Evolutionary conservation across 2,113 vertebrate species (phyloP), one percentile per base, ranked within the genome.

Genomic region (Condylura cristata): DNA sequence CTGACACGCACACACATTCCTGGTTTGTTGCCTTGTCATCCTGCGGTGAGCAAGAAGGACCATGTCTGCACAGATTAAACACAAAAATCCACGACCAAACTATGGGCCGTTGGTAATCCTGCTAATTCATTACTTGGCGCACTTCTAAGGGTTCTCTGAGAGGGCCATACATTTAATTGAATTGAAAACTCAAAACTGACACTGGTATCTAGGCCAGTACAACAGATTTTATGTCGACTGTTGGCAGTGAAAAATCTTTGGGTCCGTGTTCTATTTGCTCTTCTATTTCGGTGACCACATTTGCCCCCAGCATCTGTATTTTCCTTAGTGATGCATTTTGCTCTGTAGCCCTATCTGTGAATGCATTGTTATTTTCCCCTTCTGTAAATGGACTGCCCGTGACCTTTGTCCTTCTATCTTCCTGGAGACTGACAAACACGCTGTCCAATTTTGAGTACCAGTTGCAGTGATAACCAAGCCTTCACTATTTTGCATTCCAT

Each of bases 61-160:
- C 11, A 8, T 4, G 3, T 39, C 32, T 53, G 14, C 12, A 6
- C 17, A 3, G 13, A 6, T 0, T 37, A 2, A 34, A 30, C 44
- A 26, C 34, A 4, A n/a, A n/a, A 32, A 30, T 20, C 30, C 18
- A 60, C 6, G 12, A 8, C 11, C 51, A 39, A 17, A 56, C 8
- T 34, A 6, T 26, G 16, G 51, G 2, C 26, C 11, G 5, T 1
- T 37, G 6, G 10, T 41, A 61, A 60, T 10, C 68, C 51, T 72
- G 37, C 28, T 28, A 30, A 61, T 3, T 61, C 41, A 61, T 3
- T 61, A n/a, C 65, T 48, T 0, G 2, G 34, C 26, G 8, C 22
- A 13, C 12, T 6, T 37, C 8, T 46, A 46, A 78, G 17, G 12
- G 63, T 72, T 26, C 48, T 26, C 6, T 26, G 12, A 90, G 20